Evolutionary conservation across 30 jellyfish, hydroid and myxozoan species (phyloP).

Genomic region (Catostylus mosaicus): DNA sequence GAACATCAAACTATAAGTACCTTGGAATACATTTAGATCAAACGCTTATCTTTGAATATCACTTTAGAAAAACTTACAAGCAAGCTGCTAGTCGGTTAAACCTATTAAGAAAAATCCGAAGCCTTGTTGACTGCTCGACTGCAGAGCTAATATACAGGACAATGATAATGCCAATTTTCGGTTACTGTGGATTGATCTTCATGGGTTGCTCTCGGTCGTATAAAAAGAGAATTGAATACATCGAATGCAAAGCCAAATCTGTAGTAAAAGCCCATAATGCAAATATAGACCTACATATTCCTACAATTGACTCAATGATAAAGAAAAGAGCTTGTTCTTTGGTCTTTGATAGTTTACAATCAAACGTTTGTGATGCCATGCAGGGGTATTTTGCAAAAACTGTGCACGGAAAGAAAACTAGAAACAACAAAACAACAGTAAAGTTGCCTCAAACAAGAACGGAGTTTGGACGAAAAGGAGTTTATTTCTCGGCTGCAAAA

Average conservation of each 20-base stretch:
- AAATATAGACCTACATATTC: slow-evolving; percentile 10
- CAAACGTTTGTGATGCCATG: no score
- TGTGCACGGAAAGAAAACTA: slow-evolving; percentile 36
- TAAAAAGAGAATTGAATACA: slow-evolving; percentile 39
- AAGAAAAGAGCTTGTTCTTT: slow-evolving; percentile 47
- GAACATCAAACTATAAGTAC: slow-evolving; percentile 60
- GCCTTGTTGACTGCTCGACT: no score
- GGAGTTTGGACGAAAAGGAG: no score
- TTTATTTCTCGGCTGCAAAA: no score
- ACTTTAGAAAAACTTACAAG: slow-evolving; percentile 32
- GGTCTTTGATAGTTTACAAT: slow-evolving; percentile 43
- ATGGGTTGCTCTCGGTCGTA: no score
- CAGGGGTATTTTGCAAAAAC: slow-evolving; percentile 20
- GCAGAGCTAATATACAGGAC: slow-evolving; percentile 32
- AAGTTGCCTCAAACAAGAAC: no score
- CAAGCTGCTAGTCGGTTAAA: slow-evolving; percentile 56
- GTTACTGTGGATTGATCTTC: slow-evolving; percentile 39
- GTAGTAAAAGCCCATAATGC: slow-evolving; percentile 1
- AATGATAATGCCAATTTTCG: slow-evolving; percentile 34
- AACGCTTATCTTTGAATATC: slow-evolving; percentile 36
- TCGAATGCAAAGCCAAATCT: slow-evolving; percentile 25
- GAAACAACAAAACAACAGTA: no score
- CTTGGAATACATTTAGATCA: slow-evolving; percentile 55
- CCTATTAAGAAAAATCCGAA: slow-evolving; percentile 46
- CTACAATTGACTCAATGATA: slow-evolving; percentile 37